Conservation (phyloP, 2,888 invertebrate genomes). For the Tolmerus cingulatus region DNA sequence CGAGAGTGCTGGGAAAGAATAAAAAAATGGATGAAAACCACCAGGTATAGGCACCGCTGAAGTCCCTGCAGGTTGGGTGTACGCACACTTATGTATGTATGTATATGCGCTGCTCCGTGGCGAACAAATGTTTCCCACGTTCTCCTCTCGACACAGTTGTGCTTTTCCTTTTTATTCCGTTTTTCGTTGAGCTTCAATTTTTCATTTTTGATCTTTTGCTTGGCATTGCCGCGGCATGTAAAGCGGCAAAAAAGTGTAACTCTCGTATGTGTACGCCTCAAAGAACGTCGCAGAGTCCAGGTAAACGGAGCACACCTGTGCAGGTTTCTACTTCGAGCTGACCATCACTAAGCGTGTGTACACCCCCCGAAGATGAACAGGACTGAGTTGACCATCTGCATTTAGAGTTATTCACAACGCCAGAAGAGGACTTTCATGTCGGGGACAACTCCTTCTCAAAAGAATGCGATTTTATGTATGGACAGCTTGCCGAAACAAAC, state of each 20-base stretch:
- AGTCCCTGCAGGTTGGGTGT: background rate
- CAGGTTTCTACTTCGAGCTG: slow-evolving; percentile 21
- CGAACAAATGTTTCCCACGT: slow-evolving; percentile 23
- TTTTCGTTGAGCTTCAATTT: slow-evolving; percentile 34
- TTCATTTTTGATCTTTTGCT: slow-evolving; percentile 9
- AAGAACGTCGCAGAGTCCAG: background rate
- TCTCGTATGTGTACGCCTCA: slow-evolving; percentile 2
- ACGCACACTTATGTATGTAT: background rate
- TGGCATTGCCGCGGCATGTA: background rate
- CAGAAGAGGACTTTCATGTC: background rate
- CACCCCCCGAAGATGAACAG: background rate
- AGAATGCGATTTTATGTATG: slow-evolving; percentile 36
- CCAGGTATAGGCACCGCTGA: background rate
- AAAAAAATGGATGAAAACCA: slow-evolving; percentile 9
- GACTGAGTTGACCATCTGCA: slow-evolving; percentile 1
- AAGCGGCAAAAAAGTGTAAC: slow-evolving; percentile 30
- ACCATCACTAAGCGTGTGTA: background rate
- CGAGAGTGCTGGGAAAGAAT: background rate
- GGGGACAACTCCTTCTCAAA: background rate
- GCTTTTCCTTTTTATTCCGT: slow-evolving; percentile 6
- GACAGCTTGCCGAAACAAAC: background rate
- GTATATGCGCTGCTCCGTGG: background rate
- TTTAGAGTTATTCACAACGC: background rate
- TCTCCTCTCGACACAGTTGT: slow-evolving; percentile 16
- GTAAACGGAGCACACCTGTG: slow-evolving; percentile 20